phyloP scores from a whole-genome alignment of 2,888 invertebrate species.

The Papilio elwesi region DNA sequence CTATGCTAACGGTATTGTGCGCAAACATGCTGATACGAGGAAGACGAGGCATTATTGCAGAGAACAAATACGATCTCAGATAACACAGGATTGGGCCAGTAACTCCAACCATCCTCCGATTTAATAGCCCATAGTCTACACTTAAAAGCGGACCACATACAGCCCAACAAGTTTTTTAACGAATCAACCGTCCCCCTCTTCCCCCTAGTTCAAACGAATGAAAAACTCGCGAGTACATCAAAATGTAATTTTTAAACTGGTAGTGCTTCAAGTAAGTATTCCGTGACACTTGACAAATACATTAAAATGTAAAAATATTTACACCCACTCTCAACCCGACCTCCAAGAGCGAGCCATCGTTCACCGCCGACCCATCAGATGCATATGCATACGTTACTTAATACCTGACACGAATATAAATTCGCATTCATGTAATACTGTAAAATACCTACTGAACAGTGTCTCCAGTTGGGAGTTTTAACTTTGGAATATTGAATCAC shows the following conservation, averaged over 20 bases:
- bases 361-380: background rate
- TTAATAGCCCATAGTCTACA: background rate
- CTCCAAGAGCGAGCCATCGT: background rate
- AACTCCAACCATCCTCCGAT: background rate
- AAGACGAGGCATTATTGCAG: slow-evolving; percentile 70
- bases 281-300: slow-evolving; percentile 73
- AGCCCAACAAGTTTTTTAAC: slow-evolving; percentile 72
- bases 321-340: slow-evolving; percentile 55
- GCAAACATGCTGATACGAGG: slow-evolving; percentile 75
- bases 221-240: slow-evolving; percentile 65
- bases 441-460: slow-evolving; percentile 51
- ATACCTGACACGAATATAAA: slow-evolving; percentile 29
- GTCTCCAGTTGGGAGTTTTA: slow-evolving; percentile 34
- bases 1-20: slow-evolving; percentile 77
- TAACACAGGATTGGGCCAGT: background rate
- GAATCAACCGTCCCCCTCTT: slow-evolving; percentile 54
- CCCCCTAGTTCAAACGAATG: slow-evolving; percentile 41
- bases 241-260: slow-evolving; percentile 68
- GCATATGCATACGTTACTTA: slow-evolving; percentile 22
- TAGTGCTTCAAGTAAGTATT: slow-evolving; percentile 72
- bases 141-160: slow-evolving; percentile 35
- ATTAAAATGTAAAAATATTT: slow-evolving; percentile 79
- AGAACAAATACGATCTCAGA: background rate
- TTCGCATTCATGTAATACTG: slow-evolving; percentile 62
- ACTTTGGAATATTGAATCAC: background rate